phyloP scores from a whole-genome alignment of 1,140 invertebrate species.

The Neomicropteryx cornuta region DNA sequence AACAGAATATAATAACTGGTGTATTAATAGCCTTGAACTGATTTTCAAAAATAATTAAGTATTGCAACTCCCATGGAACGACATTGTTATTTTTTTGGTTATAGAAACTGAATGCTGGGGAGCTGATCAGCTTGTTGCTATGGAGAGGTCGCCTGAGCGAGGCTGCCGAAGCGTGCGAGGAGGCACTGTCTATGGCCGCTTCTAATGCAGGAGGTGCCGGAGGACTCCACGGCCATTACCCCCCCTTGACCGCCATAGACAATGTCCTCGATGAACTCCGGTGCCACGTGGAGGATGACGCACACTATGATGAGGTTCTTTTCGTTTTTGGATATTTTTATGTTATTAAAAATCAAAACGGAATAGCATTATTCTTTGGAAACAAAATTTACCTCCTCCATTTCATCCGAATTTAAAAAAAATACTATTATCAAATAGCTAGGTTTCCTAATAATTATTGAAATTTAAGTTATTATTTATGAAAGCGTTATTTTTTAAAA shows the following conservation, averaged over 20 bases:
- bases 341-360: no score
- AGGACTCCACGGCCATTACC: slow-evolving; percentile 7
- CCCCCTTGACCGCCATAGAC: slow-evolving; percentile 23
- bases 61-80: slow-evolving; percentile 1
- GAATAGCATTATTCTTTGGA: no score
- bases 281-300: slow-evolving; percentile 16
- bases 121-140: slow-evolving; percentile 25
- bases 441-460: no score
- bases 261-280: slow-evolving; percentile 24
- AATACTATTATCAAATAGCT: no score
- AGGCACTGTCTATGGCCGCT: slow-evolving; percentile 18
- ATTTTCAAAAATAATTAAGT: no score
- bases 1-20: no score
- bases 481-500: no score
- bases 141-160: slow-evolving; percentile 24
- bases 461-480: no score
- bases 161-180: slow-evolving; percentile 22
- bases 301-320: slow-evolving; percentile 10
- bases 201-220: slow-evolving; percentile 7
- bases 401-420: no score
- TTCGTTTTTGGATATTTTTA: slow-evolving; percentile 3
- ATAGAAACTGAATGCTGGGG: slow-evolving; percentile 22
- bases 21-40: no score
- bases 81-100: slow-evolving; percentile 3
- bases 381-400: no score